Evolutionary conservation across 1,140 invertebrate genomes (phyloP).

Genomic region (Neuroterus valhalla): DNA sequence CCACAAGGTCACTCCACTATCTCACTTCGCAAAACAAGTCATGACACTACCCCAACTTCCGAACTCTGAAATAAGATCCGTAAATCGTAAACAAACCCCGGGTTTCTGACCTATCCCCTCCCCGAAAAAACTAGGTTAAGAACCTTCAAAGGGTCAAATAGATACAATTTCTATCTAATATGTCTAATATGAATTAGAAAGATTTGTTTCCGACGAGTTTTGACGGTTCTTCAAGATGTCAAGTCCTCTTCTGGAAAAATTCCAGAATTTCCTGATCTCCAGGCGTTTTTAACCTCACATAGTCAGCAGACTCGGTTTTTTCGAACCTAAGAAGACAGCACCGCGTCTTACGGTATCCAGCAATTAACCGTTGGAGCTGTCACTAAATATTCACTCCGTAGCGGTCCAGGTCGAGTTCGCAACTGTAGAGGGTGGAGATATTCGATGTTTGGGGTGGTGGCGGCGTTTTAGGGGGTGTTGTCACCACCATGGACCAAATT

Average conservation of each 20-base stretch:
- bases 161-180: too few species aligned
- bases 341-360: conserved; percentile 23
- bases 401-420: conserved; percentile 1
- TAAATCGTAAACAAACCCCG: not conserved
- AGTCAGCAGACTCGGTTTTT: not conserved
- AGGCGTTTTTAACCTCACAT: not conserved
- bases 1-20: conserved; percentile 24
- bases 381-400: conserved; percentile 3
- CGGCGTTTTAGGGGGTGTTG: conserved; percentile 11
- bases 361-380: conserved; percentile 25
- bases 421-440: not conserved
- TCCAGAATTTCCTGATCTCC: not conserved
- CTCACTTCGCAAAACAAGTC: conserved; percentile 5
- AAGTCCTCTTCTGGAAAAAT: not conserved
- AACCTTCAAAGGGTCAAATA: not conserved
- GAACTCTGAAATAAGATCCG: not conserved
- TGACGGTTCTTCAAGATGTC: not conserved
- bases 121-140: not conserved
- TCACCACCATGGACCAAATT: conserved; percentile 21
- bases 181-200: too few species aligned
- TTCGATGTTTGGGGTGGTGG: conserved; percentile 2
- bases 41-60: conserved; percentile 18
- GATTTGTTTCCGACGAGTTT: not conserved
- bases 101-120: not conserved
- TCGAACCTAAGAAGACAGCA: not conserved